Base-by-base conservation (phyloP, 2,797 vertebrate genomes). In the Coranthus polyacanthus region DNA sequence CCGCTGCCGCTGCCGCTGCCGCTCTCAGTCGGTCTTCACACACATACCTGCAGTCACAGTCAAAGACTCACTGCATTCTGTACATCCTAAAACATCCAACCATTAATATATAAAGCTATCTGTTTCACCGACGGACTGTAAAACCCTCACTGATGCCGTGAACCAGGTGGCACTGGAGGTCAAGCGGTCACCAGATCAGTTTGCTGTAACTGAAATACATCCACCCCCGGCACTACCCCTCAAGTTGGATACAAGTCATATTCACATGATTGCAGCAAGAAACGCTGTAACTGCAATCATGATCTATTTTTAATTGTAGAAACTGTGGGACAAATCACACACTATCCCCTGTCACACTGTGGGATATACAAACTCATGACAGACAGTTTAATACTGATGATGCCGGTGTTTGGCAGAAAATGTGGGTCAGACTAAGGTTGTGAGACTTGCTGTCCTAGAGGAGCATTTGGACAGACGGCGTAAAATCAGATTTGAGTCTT, bases 41-140 rank as follows among this genome's bases (percentile, higher is more conserved):
- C 57, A 51, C 15, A 36, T 21, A 56, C 10, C 32, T 36, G 32
- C 32, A 9, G 34, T 36, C 16, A 38, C 37, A 52, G 4, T 21
- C 50, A 20, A 58, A 21, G 12, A 46, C 15, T 12, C 24, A 43
- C 46, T 29, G 47, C 29, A 51, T 51, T 15, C 2, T 24, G 12
- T 29, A 24, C 29, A 18, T 24, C 21, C 12, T n/a, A 49, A 49
- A 49, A 57, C 34, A 8, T 29, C 16, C 52, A 24, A n/a, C 21
- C 43, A 32, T 21, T 46, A 17, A 37, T 45, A 16, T 15, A 26
- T 39, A 42, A 16, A 67, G 36, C 52, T 41, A 32, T n/a, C 24
- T 24, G 12, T 36, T 18, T 51, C 11, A 12, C 5, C 36, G 49
- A 36, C 15, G 29, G 34, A 26, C 17, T 26, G 29, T 50, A 32